These are phyloP conservation scores for Caenorhabditis panamensis DNA, from an alignment of 2,888 invertebrate genomes.

Conservation along the genomic window DNA sequence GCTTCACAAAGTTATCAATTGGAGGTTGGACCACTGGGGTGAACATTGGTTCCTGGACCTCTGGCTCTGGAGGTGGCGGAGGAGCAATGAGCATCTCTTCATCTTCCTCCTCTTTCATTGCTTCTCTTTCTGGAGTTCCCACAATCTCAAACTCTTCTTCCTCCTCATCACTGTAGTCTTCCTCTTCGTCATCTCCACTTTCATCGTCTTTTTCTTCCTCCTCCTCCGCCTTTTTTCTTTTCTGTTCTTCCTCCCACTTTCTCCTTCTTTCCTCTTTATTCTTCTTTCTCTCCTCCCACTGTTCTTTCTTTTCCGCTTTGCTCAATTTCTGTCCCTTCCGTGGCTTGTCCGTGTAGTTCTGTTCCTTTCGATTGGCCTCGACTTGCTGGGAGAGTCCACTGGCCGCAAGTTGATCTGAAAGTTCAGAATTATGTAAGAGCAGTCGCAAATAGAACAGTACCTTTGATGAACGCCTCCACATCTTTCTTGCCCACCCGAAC, in stretches of 20 bases:
- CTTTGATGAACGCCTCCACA: slow-evolving; percentile 48
- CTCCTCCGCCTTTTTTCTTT: slow-evolving; percentile 4
- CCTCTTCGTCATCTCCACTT: slow-evolving; percentile 13
- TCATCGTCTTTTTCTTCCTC: slow-evolving; percentile 15
- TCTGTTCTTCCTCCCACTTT: background rate
- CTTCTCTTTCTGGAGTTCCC: slow-evolving; percentile 29
- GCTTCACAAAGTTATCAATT: background rate
- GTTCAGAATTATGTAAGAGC: too few species aligned
- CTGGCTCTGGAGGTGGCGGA: slow-evolving; percentile 13
- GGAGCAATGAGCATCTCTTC: slow-evolving; percentile 21
- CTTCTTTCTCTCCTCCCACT: slow-evolving; percentile 23
- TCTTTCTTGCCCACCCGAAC: slow-evolving; percentile 53
- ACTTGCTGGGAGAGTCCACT: slow-evolving; percentile 26
- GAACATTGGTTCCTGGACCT: background rate
- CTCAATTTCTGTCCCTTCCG: slow-evolving; percentile 38
- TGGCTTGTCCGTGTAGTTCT: slow-evolving; percentile 33
- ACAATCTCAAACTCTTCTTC: slow-evolving; percentile 31
- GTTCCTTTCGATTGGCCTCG: slow-evolving; percentile 55
- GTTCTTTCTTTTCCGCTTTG: slow-evolving; percentile 39
- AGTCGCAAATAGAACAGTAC: too few species aligned
- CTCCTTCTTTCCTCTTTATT: slow-evolving; percentile 10
- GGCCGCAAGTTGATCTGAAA: slow-evolving; percentile 7
- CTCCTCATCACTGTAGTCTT: slow-evolving; percentile 32
- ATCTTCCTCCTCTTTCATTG: background rate
- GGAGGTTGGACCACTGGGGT: background rate